Evolutionary conservation across 1,140 invertebrate species (phyloP), one percentile per base, ranked within the genome.

Genomic region (Drosophila quadrilineata): DNA sequence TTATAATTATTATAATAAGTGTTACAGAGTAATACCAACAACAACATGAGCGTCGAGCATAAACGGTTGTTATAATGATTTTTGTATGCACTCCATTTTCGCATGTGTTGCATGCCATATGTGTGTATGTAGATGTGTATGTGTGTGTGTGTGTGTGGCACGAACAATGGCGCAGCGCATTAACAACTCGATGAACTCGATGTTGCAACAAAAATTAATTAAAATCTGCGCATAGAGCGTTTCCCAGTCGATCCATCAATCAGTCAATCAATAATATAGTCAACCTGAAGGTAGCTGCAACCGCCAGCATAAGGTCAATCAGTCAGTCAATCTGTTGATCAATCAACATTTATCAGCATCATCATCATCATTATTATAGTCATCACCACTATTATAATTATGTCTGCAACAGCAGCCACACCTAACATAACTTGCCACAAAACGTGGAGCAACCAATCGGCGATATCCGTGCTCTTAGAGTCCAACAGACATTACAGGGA

Each of bases 191-290:
- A 35, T 43, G 10, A 45, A 46, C 49, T 35, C n/a, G 21, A 46
- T 24, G 38, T 22, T 46, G 49, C 40, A 58, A 24, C 40, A 58
- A 59, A 67, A 82, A 84, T 82, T 71, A 82, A 75, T 80, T 82
- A 82, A 82, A 71, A 71, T 54, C 52, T 56, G 38, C 56, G 35
- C 24, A 35, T 57, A 35, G 21, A 9, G 45, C 29, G 64, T n/a
- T n/a, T n/a, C 57, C 46, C 71, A 75, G 70, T 69, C 71, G 70
- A 56, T 65, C 72, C 43, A 75, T 75, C 41, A 28, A 48, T 40
- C 8, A 19, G 21, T 9, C 28, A 45, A 6, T 43, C 40, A 9
- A n/a, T n/a, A n/a, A n/a, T n/a, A n/a, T n/a, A n/a, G n/a, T n/a
- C n/a, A n/a, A n/a, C n/a, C n/a, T n/a, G n/a, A n/a, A n/a, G n/a